Evolutionary conservation across 2,888 invertebrate genomes (phyloP).

Genomic region (Amorpha juglandis): DNA sequence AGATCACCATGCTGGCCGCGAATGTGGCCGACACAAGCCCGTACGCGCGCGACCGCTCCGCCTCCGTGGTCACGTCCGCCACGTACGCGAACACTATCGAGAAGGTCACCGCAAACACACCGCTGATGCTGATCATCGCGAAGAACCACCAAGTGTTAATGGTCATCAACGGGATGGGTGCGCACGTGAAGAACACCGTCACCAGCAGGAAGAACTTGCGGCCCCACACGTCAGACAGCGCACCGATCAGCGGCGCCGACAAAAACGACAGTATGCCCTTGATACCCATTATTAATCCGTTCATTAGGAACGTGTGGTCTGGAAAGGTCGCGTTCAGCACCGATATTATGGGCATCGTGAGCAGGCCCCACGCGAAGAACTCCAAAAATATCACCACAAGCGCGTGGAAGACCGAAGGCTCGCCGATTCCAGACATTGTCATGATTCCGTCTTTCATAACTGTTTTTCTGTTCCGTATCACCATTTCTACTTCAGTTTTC

Average conservation of each 20-base stretch:
- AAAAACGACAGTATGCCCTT: constrained; percentile 99
- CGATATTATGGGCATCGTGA: constrained; percentile 98
- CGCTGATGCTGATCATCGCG: constrained; percentile 99
- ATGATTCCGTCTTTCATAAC: constrained; percentile 95
- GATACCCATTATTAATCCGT: constrained; percentile 99
- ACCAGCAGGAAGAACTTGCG: constrained; percentile 98
- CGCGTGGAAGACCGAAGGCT: constrained; percentile 99
- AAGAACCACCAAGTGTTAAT: constrained; percentile 99
- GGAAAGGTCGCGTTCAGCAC: constrained; percentile 99
- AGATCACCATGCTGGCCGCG: constrained; percentile 99
- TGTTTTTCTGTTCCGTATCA: constrained; percentile 93
- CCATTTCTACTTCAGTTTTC: constrained; percentile 94
- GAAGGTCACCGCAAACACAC: constrained; percentile 99
- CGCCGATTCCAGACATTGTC: constrained; percentile 94
- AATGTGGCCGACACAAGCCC: constrained; percentile 99
- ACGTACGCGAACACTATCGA: constrained; percentile 99
- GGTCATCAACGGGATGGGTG: constrained; percentile 99
- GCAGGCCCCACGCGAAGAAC: constrained; percentile 99
- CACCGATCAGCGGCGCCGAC: constrained; percentile 98
- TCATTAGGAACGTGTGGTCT: constrained; percentile 99
- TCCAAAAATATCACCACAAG: constrained; percentile 99
- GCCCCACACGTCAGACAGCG: constrained; percentile 99
- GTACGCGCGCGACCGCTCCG: constrained; percentile 97
- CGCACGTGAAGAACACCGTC: constrained; percentile 99
- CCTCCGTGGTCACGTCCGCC: constrained; percentile 99